Base-by-base conservation (phyloP, 2,113 vertebrate genomes). In the Rutilus rutilus region DNA sequence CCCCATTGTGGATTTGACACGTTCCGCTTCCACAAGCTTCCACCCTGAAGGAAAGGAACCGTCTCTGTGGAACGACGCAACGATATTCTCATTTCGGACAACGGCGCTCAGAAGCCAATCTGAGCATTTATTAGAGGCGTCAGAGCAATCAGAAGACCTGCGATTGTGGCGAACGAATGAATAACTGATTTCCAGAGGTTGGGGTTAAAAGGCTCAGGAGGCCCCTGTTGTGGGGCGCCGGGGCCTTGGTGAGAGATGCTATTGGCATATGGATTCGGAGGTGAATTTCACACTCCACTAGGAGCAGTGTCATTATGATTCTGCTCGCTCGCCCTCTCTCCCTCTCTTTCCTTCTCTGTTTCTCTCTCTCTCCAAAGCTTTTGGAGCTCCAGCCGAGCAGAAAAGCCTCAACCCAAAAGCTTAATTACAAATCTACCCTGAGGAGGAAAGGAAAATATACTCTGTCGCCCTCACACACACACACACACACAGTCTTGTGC, bases 351-450 rank as follows among this genome's bases (percentile, higher is more conserved):
- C 27, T 39, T 69, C 65, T 83, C 67, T 80, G 50, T 64, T 77
- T 86, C 84, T 79, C 64, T 71, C 76, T 30, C 85, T 83, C 65
- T 80, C 77, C 27, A 73, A 83, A 73, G 82, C 67, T 83, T 83
- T 83, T 73, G 33, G 82, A 74, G 82, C 50, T 74, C 82, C 82
- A 83, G 82, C 67, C 65, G 14, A 73, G 67, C 82, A 83, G 82
- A 83, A 83, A 83, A 83, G 82, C 82, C 82, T 73, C 67, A 83
- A 74, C 82, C 82, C 67, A 73, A 83, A 83, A 83, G 82, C 82
- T 83, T 83, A 83, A 83, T 83, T 83, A 83, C 82, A 83, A 83
- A 83, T 73, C 82, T 83, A 83, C 82, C 82, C 82, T 59, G 82
- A 83, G 82, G 82, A 83, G 82, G 52, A 83, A 73, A 73, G 82